These are phyloP conservation scores for Pelagia noctiluca DNA, from an alignment of 30 jellyfish, hydroid and myxozoan genomes.

Conservation along the genomic window DNA sequence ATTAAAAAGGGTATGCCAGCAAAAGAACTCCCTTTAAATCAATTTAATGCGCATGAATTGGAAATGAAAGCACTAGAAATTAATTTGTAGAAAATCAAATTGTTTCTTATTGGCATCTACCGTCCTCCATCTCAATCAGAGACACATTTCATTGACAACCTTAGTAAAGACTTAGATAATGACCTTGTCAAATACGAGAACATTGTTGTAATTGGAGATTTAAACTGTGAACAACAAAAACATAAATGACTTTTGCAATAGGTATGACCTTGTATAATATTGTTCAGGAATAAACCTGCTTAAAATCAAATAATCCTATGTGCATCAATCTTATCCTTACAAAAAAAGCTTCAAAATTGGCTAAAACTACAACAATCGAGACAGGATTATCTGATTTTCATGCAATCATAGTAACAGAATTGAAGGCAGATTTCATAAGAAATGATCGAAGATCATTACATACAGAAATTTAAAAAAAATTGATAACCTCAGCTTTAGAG, in stretches of 20 bases:
- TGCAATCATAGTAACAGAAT: slow-evolving; percentile 26
- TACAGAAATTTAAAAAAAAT: slow-evolving; percentile 17
- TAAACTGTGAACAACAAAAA: slow-evolving; percentile 11
- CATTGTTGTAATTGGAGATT: slow-evolving; percentile 35
- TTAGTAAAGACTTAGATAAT: not conserved
- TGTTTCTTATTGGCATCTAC: slow-evolving; percentile 41
- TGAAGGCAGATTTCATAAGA: slow-evolving; percentile 24
- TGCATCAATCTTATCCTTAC: slow-evolving; percentile 49
- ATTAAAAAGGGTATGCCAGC: slow-evolving; percentile 39
- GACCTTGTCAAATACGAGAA: slow-evolving; percentile 24
- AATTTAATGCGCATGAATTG: slow-evolving; percentile 18
- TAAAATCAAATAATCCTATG: slow-evolving; percentile 34
- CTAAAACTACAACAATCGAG: slow-evolving; percentile 33
- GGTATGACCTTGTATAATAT: slow-evolving; percentile 1
- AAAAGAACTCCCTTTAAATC: slow-evolving; percentile 36
- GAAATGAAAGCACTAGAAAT: slow-evolving; percentile 31
- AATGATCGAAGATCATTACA: slow-evolving; percentile 6
- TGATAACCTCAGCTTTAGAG: slow-evolving; percentile 17
- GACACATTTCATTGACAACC: slow-evolving; percentile 20
- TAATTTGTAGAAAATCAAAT: slow-evolving; percentile 28
- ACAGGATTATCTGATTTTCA: slow-evolving; percentile 33
- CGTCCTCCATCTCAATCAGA: slow-evolving; percentile 59
- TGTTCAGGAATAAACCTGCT: slow-evolving; percentile 39
- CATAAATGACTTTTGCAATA: not conserved
- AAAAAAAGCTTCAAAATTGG: slow-evolving; percentile 23